Evolutionary conservation across 2,113 vertebrate species (phyloP).

Genomic region (Etheostoma spectabile): DNA sequence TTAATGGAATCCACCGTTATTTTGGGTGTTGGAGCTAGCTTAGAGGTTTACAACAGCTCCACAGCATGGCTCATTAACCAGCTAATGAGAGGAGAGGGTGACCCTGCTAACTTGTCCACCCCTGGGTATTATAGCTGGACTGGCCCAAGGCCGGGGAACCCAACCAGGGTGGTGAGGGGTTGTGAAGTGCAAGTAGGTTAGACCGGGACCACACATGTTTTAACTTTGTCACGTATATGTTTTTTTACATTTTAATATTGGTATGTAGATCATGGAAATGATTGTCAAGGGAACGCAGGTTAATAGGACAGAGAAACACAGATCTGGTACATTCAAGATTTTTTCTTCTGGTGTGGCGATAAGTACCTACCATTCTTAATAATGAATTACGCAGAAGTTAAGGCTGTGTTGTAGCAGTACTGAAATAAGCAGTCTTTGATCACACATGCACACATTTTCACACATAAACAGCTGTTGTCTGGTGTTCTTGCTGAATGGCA

Average conservation of each 20-base stretch:
- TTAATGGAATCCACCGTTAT: constrained; percentile 40
- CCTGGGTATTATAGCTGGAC: constrained; percentile 43
- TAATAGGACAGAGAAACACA: not conserved
- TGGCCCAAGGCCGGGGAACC: constrained; percentile 37
- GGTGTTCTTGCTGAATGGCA: constrained; percentile 38
- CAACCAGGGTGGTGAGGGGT: constrained; percentile 26
- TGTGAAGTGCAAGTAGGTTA: constrained; percentile 8
- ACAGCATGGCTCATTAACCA: constrained; percentile 70
- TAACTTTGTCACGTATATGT: not conserved
- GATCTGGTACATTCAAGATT: not conserved
- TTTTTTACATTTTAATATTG: not conserved
- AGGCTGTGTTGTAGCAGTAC: constrained; percentile 1
- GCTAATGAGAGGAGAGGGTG: constrained; percentile 77
- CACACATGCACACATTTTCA: constrained; percentile 14
- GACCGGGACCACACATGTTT: not conserved
- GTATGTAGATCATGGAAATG: not conserved
- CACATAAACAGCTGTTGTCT: constrained; percentile 33
- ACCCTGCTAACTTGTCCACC: constrained; percentile 65
- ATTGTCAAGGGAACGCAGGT: not conserved
- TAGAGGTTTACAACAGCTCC: constrained; percentile 66
- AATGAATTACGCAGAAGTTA: constrained; percentile 10
- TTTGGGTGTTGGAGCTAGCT: constrained; percentile 50
- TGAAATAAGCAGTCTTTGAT: not conserved
- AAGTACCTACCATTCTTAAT: not conserved
- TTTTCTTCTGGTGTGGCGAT: not conserved